A percentile compares a stretch with the other conserved stretches of the same genome.
Conservation (phyloP, 2,797 vertebrate species). For the Pachyuromys duprasi region DNA sequence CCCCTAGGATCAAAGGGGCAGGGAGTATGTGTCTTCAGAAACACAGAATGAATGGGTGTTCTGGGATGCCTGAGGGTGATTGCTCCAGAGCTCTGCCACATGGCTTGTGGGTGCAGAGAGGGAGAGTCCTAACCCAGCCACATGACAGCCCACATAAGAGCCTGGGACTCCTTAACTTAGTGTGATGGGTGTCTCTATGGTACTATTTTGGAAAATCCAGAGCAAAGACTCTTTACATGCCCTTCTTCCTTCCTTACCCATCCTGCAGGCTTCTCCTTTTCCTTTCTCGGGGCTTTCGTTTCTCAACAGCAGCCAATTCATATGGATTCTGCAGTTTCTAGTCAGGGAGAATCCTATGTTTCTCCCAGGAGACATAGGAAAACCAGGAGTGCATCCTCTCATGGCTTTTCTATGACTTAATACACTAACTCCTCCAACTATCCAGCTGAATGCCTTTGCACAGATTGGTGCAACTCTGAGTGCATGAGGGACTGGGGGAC, state of each 20-base stretch:
- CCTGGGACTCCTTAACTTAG: not conserved
- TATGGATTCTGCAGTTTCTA: not conserved
- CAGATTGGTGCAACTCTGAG: fast-evolving
- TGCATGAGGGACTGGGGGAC: fast-evolving
- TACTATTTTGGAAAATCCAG: not conserved
- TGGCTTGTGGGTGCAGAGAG: not conserved
- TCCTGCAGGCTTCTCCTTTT: not conserved
- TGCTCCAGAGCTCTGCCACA: not conserved
- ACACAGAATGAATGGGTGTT: too few relatives aligned
- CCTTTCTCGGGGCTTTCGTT: not conserved
- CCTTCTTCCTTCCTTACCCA: too few relatives aligned
- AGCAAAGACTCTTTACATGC: too few relatives aligned
- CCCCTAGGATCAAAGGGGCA: not conserved
- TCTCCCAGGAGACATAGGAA: not conserved
- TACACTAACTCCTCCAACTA: not conserved
- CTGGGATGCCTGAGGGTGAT: not conserved
- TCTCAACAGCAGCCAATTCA: not conserved
- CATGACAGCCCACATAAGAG: not conserved
- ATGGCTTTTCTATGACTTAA: fast-evolving
- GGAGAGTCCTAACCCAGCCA: not conserved
- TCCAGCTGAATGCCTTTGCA: fast-evolving
- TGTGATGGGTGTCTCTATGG: not conserved
- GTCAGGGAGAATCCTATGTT: not conserved
- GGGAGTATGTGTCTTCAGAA: not conserved
- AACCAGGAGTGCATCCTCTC: fast-evolving